Percentiles rank a stretch among this genome's conserved stretches.
Conservation (phyloP, 2,888 invertebrate species). For the Xanthostigma xanthostigma region DNA sequence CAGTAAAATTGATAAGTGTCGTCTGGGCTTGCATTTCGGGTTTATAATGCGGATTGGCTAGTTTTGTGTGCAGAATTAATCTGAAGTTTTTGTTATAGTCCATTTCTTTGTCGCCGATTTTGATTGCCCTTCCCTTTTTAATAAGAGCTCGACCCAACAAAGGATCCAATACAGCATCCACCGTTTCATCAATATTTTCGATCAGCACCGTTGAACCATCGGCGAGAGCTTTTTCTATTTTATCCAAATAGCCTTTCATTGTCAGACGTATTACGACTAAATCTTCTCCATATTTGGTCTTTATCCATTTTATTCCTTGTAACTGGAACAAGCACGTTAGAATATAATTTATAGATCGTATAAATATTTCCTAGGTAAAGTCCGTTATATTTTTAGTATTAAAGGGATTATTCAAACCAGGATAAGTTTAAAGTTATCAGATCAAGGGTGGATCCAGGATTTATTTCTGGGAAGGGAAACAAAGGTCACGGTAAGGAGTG, state of each 20-base stretch:
- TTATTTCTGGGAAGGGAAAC: no score
- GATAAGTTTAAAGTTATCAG: no score
- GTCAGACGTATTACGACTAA: conserved; percentile 64
- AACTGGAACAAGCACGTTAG: conserved; percentile 11
- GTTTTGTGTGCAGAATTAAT: conserved; percentile 78
- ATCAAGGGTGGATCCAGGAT: no score
- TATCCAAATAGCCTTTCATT: conserved; percentile 69
- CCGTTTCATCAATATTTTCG: conserved; percentile 77
- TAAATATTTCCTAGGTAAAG: no score
- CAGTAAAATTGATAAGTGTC: conserved; percentile 89
- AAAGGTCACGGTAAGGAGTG: no score
- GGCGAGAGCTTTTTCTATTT: conserved; percentile 58
- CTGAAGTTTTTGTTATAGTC: conserved; percentile 73
- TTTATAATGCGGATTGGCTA: conserved; percentile 92
- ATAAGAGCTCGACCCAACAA: conserved; percentile 75
- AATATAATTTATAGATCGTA: not conserved
- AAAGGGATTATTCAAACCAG: no score
- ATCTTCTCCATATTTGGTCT: conserved; percentile 60
- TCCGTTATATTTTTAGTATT: no score
- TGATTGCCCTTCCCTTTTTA: conserved; percentile 65
- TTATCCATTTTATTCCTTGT: conserved; percentile 92
- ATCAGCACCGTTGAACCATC: conserved; percentile 65
- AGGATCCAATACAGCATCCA: conserved; percentile 85
- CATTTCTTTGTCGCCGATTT: conserved; percentile 86
- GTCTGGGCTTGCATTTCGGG: conserved; percentile 95